These are phyloP conservation scores for Porites lobata DNA, from an alignment of 92 coral and sea anemone genomes.

Conservation along the genomic window DNA sequence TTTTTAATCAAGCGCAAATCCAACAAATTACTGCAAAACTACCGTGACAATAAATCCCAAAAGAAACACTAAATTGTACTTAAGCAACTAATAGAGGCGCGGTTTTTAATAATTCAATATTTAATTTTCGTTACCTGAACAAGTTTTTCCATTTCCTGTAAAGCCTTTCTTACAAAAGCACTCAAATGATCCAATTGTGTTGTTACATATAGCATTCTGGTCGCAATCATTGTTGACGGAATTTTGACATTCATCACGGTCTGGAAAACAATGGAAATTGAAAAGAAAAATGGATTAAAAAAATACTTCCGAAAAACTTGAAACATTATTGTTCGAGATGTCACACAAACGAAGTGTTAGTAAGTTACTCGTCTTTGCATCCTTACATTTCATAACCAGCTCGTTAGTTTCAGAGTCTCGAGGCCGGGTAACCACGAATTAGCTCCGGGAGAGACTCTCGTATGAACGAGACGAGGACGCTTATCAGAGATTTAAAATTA, in stretches of 20 bases:
- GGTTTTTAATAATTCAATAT: neutral
- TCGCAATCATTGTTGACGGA: slow-evolving; percentile 46
- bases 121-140: slow-evolving; percentile 45
- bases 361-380: too few species aligned
- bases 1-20: neutral
- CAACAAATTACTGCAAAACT: neutral
- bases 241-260: slow-evolving; percentile 49
- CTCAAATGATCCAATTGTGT: slow-evolving; percentile 64
- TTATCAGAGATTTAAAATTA: too few species aligned
- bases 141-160: slow-evolving; percentile 55
- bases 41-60: neutral
- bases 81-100: neutral
- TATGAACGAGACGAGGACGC: too few species aligned
- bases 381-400: too few species aligned
- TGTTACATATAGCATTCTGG: slow-evolving; percentile 59
- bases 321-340: too few species aligned
- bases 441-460: too few species aligned
- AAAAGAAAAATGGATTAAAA: neutral
- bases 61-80: too few species aligned
- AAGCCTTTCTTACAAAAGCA: slow-evolving; percentile 61
- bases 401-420: too few species aligned
- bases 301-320: too few species aligned
- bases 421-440: too few species aligned
- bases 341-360: too few species aligned
- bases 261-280: neutral